phyloP scores from a whole-genome alignment of 2,797 vertebrate genomes.

The Sphenopsis melanotis region DNA sequence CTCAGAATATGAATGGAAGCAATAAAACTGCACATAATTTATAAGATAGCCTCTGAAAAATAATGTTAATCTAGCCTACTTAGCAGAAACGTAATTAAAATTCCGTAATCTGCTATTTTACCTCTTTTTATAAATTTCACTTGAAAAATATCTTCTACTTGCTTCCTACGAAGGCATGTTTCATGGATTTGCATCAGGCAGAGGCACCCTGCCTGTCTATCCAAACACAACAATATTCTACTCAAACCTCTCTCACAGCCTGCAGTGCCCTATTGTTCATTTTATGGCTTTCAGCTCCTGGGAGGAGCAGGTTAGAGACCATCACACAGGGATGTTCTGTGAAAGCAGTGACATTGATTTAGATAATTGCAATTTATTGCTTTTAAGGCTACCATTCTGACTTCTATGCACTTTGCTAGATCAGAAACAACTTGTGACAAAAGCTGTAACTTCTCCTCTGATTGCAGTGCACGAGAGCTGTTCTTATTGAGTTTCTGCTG shows the following conservation, averaged over 20 bases:
- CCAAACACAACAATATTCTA: background rate
- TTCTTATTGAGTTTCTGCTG: background rate
- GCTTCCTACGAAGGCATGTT: background rate
- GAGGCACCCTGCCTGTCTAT: background rate
- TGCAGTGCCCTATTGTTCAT: background rate
- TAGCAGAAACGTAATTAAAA: no score
- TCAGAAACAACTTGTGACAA: background rate
- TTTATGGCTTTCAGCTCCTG: background rate
- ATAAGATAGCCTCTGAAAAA: background rate
- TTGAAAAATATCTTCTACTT: background rate
- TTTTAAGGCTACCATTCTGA: background rate
- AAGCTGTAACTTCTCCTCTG: background rate
- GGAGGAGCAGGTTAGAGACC: background rate
- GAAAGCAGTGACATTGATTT: background rate
- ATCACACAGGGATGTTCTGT: background rate
- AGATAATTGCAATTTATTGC: background rate
- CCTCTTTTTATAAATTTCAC: background rate
- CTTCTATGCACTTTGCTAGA: background rate
- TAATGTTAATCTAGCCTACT: no score
- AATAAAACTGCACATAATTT: background rate
- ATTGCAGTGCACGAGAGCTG: background rate
- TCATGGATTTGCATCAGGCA: background rate
- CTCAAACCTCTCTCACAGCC: background rate
- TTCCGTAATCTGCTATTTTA: background rate
- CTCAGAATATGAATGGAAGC: background rate